These are phyloP conservation scores for Drosophila biarmipes DNA, from an alignment of 1,140 invertebrate genomes.

Conservation along the genomic window DNA sequence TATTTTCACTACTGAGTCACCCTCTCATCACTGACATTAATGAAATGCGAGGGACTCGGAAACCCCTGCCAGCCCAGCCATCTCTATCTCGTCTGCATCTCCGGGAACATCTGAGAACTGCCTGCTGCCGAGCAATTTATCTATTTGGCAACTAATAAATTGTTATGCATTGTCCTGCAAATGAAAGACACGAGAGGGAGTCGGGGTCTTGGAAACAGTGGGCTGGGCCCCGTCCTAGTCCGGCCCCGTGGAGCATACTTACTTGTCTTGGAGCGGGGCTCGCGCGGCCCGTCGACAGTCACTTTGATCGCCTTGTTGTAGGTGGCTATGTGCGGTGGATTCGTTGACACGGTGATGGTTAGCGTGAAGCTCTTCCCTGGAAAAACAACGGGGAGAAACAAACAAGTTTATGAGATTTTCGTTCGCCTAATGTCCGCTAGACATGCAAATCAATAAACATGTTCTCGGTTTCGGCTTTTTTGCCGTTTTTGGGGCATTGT, in stretches of 20 bases:
- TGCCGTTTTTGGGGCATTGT: slow-evolving; percentile 51
- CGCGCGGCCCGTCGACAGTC: slow-evolving; percentile 98
- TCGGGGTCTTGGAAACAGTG: not conserved
- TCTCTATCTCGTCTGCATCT: slow-evolving; percentile 11
- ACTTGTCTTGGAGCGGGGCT: slow-evolving; percentile 98
- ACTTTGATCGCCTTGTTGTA: slow-evolving; percentile 99
- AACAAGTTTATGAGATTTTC: slow-evolving; percentile 59
- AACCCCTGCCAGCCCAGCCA: not conserved
- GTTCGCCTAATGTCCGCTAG: slow-evolving; percentile 19
- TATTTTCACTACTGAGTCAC: not conserved
- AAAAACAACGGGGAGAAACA: slow-evolving; percentile 55
- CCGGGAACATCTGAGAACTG: slow-evolving; percentile 16
- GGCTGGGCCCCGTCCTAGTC: not conserved
- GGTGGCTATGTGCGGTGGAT: slow-evolving; percentile 97
- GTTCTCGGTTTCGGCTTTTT: slow-evolving; percentile 20
- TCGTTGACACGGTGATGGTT: slow-evolving; percentile 96
- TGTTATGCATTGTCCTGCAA: slow-evolving; percentile 60
- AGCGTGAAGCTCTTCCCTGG: slow-evolving; percentile 98
- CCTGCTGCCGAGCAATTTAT: slow-evolving; percentile 51
- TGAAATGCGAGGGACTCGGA: not conserved
- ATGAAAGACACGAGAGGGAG: slow-evolving; percentile 20
- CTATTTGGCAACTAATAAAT: slow-evolving; percentile 70
- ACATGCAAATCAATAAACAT: slow-evolving; percentile 38
- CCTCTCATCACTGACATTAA: slow-evolving; percentile 10
- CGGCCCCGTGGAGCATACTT: slow-evolving; percentile 87